Base-by-base conservation (phyloP, 2,888 invertebrate genomes). In the Drosophila ezoana region DNA sequence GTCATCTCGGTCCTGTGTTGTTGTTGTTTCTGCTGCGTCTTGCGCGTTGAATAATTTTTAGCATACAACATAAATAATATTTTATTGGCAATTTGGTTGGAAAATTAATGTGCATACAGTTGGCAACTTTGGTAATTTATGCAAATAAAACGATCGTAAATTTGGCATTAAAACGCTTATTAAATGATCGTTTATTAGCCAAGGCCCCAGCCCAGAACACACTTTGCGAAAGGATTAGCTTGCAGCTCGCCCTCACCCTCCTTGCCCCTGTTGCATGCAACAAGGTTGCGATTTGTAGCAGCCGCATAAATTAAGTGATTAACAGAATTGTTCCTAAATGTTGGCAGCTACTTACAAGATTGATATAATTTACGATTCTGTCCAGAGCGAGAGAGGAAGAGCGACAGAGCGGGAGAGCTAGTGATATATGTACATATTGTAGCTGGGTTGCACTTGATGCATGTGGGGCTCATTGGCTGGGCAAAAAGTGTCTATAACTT, bases 81-180 rank as follows among this genome's bases (percentile, higher is more conserved):
- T 90, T 89, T 89, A 90, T 90, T 89, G 90, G 87, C 89, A 90
- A 90, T 90, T 90, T 82, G 58, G 82, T 72, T 63, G 78, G 70
- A 54, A 89, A 87, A 89, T 89, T 82, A 87, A 89, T 89, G 89
- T 84, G 72, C 76, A 72, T 84, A 70, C 79, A 78, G 83, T 85
- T 87, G 79, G 88, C 83, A 85, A 89, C 76, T 79, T 81, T 75
- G 81, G 81, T 89, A 89, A 89, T 89, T 89, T 90, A 90, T 90
- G 89, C 89, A 89, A 90, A 89, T 90, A 89, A 89, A 90, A 87
- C 88, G 90, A 87, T 90, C 89, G 82, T 89, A 90, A 90, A 90
- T 89, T 90, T 89, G 89, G 88, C 89, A 89, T 87, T 86, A 87
- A 87, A 86, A 81, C 79, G 83, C 79, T 88, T 88, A 87, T 87